Percentiles rank a stretch among this genome's conserved stretches.
Evolutionary conservation across 2,888 invertebrate species (phyloP).

Genomic region (Heterodera filipjevi): DNA sequence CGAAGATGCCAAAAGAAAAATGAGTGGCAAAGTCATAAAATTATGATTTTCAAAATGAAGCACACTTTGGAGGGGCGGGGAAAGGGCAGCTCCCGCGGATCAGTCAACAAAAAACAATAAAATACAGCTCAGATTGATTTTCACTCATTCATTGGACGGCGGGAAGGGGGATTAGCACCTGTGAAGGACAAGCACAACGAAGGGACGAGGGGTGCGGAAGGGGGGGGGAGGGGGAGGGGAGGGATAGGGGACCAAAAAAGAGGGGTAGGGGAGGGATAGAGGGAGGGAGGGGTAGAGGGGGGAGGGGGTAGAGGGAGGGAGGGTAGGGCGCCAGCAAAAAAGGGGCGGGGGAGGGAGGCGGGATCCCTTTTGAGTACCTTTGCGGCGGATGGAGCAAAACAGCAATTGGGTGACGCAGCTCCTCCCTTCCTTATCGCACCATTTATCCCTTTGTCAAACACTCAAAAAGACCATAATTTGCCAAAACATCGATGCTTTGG

Average conservation of each 20-base stretch:
- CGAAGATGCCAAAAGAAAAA: not conserved
- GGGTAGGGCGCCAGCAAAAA: too few relatives aligned
- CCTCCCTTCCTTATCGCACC: not conserved
- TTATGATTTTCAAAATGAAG: too few relatives aligned
- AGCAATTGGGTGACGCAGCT: not conserved
- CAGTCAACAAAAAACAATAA: too few relatives aligned
- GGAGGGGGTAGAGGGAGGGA: too few relatives aligned
- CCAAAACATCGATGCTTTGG: not conserved
- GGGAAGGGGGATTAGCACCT: not conserved
- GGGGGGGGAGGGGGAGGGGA: not conserved
- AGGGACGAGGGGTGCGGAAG: too few relatives aligned
- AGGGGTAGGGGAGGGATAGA: too few relatives aligned
- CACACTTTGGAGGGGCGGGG: not conserved
- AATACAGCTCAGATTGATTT: not conserved
- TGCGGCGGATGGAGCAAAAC: not conserved
- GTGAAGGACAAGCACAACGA: not conserved
- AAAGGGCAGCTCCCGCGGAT: not conserved
- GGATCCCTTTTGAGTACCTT: not conserved
- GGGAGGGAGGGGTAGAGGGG: too few relatives aligned
- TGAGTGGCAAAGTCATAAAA: not conserved
- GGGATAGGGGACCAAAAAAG: too few relatives aligned
- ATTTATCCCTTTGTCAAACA: conserved; percentile 7
- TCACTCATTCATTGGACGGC: not conserved
- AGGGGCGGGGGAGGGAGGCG: too few relatives aligned
- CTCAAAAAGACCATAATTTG: not conserved